A percentile compares a stretch with the other conserved stretches of the same genome.
phyloP scores from a whole-genome alignment of 2,797 vertebrate genomes.

The Platyrinchus mystaceus region DNA sequence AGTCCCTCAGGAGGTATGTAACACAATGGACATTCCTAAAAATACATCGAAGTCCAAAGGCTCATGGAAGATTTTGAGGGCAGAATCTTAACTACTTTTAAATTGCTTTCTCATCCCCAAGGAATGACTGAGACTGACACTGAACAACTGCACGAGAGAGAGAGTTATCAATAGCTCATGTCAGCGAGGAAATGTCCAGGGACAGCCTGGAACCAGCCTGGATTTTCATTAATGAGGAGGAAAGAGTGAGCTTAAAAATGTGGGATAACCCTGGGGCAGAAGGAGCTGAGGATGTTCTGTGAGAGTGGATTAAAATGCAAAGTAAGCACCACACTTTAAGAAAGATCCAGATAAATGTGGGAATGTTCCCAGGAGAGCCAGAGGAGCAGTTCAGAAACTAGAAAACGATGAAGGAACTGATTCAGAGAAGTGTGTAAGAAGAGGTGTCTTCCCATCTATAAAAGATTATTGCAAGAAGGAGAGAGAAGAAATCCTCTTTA shows the following conservation, averaged over 20 bases:
- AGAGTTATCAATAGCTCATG: slow-evolving; percentile 37
- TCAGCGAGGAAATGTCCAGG: slow-evolving; percentile 3
- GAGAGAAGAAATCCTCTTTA: background rate
- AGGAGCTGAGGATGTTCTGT: background rate
- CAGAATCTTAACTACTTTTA: slow-evolving; percentile 8
- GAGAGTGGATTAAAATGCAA: background rate
- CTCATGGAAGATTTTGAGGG: background rate
- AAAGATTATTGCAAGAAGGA: background rate
- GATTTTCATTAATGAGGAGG: slow-evolving; percentile 22
- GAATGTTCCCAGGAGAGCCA: background rate
- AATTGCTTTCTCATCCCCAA: slow-evolving; percentile 13
- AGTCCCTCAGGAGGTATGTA: background rate
- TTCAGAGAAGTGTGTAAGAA: background rate
- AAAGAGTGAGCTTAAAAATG: background rate
- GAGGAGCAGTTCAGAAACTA: background rate
- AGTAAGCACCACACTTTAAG: background rate
- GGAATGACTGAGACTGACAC: slow-evolving; percentile 4
- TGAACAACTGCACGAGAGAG: background rate
- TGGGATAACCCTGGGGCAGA: background rate
- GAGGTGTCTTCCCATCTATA: background rate
- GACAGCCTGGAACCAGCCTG: slow-evolving; percentile 21
- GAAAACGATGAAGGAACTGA: background rate
- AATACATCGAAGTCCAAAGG: background rate
- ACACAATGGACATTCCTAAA: background rate
- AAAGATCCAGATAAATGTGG: background rate